Conservation (phyloP, 2,888 invertebrate species). For the Chrysolina oricalcia region DNA sequence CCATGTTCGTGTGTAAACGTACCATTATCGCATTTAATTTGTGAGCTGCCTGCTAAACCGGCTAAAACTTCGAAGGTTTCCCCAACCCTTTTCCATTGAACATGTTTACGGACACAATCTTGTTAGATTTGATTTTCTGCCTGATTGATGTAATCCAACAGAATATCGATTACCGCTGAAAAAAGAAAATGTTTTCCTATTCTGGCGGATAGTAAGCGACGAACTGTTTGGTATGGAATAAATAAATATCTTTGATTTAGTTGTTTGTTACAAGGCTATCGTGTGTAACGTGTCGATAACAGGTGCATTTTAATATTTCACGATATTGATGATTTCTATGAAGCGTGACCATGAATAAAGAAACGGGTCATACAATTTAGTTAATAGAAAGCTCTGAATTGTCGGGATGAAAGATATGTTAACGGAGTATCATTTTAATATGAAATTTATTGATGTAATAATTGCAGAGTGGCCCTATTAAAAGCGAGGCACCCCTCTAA, state of each 20-base stretch:
- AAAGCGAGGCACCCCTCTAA: too few species aligned
- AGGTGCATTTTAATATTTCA: conserved; percentile 2
- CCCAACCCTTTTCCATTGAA: background rate
- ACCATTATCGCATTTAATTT: conserved; percentile 39
- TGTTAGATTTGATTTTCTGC: conserved; percentile 4
- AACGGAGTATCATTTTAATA: too few species aligned
- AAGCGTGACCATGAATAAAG: conserved; percentile 1
- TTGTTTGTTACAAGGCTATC: conserved; percentile 5
- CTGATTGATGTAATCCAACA: background rate
- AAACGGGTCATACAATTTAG: background rate
- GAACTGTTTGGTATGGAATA: background rate
- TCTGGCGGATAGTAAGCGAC: background rate
- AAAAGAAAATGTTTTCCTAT: background rate
- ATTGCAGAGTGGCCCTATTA: too few species aligned
- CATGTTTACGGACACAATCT: conserved; percentile 1
- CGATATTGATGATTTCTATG: background rate
- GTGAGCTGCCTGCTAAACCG: conserved; percentile 33
- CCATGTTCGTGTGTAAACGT: conserved; percentile 2
- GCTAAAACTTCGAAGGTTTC: conserved; percentile 36
- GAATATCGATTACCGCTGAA: background rate
- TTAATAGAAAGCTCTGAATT: too few species aligned
- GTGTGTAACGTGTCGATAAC: background rate
- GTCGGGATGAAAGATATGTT: too few species aligned
- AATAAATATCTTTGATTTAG: background rate
- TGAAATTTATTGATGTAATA: too few species aligned